phyloP scores from a whole-genome alignment of 2,888 invertebrate genomes.

The Eupithecia exiguata region DNA sequence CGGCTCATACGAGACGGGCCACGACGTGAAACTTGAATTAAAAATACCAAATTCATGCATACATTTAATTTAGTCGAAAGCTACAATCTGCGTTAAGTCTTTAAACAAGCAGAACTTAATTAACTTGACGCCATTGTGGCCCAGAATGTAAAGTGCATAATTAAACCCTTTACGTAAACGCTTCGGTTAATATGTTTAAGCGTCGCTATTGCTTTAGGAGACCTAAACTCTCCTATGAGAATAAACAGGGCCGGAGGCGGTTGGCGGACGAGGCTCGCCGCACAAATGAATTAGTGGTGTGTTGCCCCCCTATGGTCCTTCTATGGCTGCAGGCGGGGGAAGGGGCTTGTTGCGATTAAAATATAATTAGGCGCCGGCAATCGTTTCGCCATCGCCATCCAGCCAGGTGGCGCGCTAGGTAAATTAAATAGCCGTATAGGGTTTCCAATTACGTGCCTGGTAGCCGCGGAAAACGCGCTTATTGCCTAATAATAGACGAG shows the following conservation, averaged over 20 bases:
- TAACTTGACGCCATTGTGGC: constrained; percentile 78
- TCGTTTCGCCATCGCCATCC: constrained; percentile 82
- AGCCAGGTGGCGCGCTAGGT: constrained; percentile 80
- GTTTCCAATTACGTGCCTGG: constrained; percentile 71
- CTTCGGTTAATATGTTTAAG: constrained; percentile 80
- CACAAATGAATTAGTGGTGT: constrained; percentile 79
- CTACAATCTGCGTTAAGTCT: constrained; percentile 70
- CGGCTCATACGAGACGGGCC: constrained; percentile 47
- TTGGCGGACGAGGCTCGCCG: constrained; percentile 66
- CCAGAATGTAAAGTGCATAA: constrained; percentile 77
- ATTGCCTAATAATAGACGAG: constrained; percentile 77
- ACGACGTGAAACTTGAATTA: constrained; percentile 59
- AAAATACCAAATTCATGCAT: constrained; percentile 71
- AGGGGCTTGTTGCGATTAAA: constrained; percentile 76
- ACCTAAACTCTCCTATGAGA: constrained; percentile 83
- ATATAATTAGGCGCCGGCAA: constrained; percentile 83
- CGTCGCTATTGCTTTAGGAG: constrained; percentile 79
- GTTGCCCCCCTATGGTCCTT: constrained; percentile 45
- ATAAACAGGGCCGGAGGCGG: constrained; percentile 73
- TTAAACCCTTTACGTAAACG: constrained; percentile 80
- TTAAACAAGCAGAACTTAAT: constrained; percentile 79
- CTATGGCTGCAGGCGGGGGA: constrained; percentile 45
- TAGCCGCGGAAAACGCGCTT: constrained; percentile 70
- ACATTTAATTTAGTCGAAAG: constrained; percentile 65
- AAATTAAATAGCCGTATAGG: constrained; percentile 81